These are phyloP conservation scores for Geococcyx californianus DNA, from an alignment of 2,113 vertebrate genomes.

Conservation along the genomic window DNA sequence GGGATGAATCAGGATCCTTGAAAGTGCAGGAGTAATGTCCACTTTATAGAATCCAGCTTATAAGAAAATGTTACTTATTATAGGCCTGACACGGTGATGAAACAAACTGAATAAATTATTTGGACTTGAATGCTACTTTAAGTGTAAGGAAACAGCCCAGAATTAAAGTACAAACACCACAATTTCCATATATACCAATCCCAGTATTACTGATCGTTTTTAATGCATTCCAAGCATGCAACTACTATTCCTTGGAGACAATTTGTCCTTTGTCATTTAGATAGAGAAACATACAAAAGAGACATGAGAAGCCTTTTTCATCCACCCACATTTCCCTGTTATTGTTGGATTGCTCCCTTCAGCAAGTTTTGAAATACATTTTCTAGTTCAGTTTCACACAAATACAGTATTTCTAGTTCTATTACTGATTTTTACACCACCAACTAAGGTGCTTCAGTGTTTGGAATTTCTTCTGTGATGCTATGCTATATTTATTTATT, in stretches of 20 bases:
- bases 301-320: constrained; percentile 47
- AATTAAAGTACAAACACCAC: not conserved
- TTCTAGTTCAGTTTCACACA: not conserved
- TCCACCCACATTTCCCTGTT: not conserved
- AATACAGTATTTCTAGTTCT: not conserved
- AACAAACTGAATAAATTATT: not conserved
- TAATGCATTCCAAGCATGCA: constrained; percentile 25
- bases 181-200: not conserved
- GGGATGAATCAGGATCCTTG: not conserved
- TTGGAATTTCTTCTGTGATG: not conserved
- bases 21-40: not conserved
- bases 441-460: constrained; percentile 1
- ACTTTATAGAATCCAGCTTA: not conserved
- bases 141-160: not conserved
- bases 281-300: constrained; percentile 16
- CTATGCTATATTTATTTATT: not conserved
- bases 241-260: constrained; percentile 12
- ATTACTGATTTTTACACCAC: not conserved
- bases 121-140: not conserved
- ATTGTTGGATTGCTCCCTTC: not conserved
- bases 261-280: constrained; percentile 39
- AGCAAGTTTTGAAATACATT: constrained; percentile 38
- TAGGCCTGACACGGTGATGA: not conserved
- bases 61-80: not conserved
- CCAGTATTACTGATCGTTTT: not conserved